Evolutionary conservation across 2,797 vertebrate genomes (phyloP), one percentile per base, ranked within the genome.

Genomic region (Neosalanx taihuensis): DNA sequence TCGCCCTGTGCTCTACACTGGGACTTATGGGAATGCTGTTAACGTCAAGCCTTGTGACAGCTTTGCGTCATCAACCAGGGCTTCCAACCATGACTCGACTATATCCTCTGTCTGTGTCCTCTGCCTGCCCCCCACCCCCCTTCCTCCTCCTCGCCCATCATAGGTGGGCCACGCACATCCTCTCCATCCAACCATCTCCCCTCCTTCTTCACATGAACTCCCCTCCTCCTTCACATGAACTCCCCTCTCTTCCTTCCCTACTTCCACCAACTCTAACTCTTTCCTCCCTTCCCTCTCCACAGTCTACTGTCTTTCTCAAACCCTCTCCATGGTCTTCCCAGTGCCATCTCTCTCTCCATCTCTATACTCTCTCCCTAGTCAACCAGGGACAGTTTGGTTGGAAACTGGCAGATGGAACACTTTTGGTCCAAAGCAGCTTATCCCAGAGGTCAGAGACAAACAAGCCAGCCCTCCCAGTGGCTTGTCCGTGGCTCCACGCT

Each of bases 401-500:
- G 17, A 23, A 12, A 35, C 59, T 64, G 53, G 62, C 74, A 76
- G 71, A 76, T 71, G 78, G 78, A 66, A 33, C 51, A 53, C 53
- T 74, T 35, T 41, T 74, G 65, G 26, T 68, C 74, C 20, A 73
- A 79, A 76, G 78, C 72, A 58, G 74, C 75, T 76, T 74, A 74
- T 62, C 68, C 59, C 56, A 18, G 58, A 59, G n/a, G 15, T 18
- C 49, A 62, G 59, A 60, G 26, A 35, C 20, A 59, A 59, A 20
- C 1, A 56, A 9, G 35, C 74, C 5, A 30, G 30, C 13, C 12
- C 15, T 37, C 23, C 46, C 64, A 61, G 13, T 46, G 13, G 26
- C 20, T 30, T n/a, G 0, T 29, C 6, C 17, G 20, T 65, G 9
- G 41, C 10, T 46, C 41, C 41, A 13, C 9, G 41, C 9, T 46